Conservation (phyloP, 2,797 vertebrate species). For the Taeniopygia guttata region DNA sequence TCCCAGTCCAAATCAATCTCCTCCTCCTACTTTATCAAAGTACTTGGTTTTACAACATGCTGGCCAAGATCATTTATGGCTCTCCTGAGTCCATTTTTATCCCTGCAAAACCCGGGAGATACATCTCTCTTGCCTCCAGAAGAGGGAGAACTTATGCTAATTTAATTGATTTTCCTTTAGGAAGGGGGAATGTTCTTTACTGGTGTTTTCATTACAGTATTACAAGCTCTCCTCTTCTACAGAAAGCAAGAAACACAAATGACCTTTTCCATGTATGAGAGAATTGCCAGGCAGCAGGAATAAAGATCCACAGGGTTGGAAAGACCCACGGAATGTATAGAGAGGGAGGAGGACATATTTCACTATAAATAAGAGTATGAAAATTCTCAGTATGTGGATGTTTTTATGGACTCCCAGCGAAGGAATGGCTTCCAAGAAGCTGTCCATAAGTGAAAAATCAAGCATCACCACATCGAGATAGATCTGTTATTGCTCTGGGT, state of each 20-base stretch:
- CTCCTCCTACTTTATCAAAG: neutral
- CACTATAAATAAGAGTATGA: neutral
- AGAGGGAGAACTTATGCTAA: neutral
- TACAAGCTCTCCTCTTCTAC: neutral
- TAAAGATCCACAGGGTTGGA: neutral
- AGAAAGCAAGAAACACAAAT: neutral
- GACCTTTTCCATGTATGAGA: neutral
- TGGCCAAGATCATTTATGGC: neutral
- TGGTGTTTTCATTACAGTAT: neutral
- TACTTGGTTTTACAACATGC: neutral
- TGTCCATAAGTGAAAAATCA: neutral
- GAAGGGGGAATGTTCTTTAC: neutral
- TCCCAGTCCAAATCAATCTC: neutral
- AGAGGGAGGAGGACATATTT: neutral
- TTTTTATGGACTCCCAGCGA: neutral
- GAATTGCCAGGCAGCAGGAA: neutral
- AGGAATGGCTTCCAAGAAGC: neutral
- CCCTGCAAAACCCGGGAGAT: neutral
- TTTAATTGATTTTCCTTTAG: neutral
- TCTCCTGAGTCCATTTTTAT: rapidly evolving
- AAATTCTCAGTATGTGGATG: neutral
- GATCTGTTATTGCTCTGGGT: neutral
- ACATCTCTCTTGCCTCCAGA: neutral
- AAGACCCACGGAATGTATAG: neutral
- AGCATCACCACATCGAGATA: neutral